Evolutionary conservation across 2,888 invertebrate genomes (phyloP), one percentile per base, ranked within the genome.

Genomic region (Oscheius myriophilus): DNA sequence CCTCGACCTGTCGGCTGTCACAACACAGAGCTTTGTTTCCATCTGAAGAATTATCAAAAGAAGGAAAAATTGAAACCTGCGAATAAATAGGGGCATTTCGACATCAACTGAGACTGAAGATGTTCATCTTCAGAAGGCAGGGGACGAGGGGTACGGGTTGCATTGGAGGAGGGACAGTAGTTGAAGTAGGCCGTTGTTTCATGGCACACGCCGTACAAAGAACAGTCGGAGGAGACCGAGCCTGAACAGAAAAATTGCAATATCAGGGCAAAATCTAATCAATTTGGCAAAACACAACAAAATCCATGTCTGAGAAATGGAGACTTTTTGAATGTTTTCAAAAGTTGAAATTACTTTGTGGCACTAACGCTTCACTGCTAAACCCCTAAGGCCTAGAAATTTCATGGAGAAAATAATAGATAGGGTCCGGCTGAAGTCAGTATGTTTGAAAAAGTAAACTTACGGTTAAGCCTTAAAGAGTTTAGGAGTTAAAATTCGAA

Each of bases 161-260:
- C 25, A 61, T 61, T 61, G 16, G 14, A n/a, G 18, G 61, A 46
- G 14, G 61, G 61, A 49, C 61, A 61, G 39, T 61, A 61, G 26
- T 61, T 61, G 33, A 61, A 61, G 26, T 61, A 61, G 4, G 61
- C 25, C 7, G 46, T 21, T 9, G 61, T 49, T 26, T 46, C 39
- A 26, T 61, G 61, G 49, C 61, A 61, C 6, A 61, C 61, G 14
- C 61, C 61, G 49, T 61, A 61, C 49, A 49, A 49, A 12, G 61
- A 46, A 26, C 61, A 61, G 7, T 49, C 18, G 2, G 49, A 26
- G 12, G 18, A 49, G 25, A 21, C 18, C 16, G 46, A 33, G 18
- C 14, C 61, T 61, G 6, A 61, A 26, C 9, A 9, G 3, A 33
- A 33, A 33, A 33, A 33, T 33, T n/a, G n/a, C n/a, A n/a, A n/a